Base-by-base conservation (phyloP, 2,113 vertebrate genomes). In the Lepisosteus oculatus region DNA sequence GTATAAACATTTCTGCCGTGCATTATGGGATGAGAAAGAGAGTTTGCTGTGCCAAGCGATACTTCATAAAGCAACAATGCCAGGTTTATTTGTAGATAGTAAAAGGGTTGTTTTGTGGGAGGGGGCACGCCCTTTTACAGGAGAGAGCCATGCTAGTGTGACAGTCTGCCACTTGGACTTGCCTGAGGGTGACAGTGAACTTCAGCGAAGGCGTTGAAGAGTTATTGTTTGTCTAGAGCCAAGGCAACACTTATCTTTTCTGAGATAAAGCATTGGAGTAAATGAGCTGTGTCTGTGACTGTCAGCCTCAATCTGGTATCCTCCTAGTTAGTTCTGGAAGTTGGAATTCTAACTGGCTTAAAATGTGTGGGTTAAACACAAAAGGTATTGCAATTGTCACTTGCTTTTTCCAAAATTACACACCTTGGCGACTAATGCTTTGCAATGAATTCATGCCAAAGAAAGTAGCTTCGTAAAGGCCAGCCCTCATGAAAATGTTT, bases 81-180 rank as follows among this genome's bases (percentile, higher is more conserved):
- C 29, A 41, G 59, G 29, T 69, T 57, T 69, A 69, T 69, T 69
- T 69, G 67, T 42, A 12, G 55, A 69, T 69, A 9, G 29, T 15
- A 17, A 54, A 56, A 29, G 17, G 14, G 51, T 14, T 43, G 55
- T 69, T 69, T 57, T 69, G 55, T 59, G 67, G 3, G 17, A n/a
- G 17, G 17, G 55, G 43, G 56, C 44, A 17, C 14, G 45, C 13
- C 8, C 29, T 29, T 3, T 9, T 13, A 3, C n/a, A 3, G 63
- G 44, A 51, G 51, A 3, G 64, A 55, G 15, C 15, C 45, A 51
- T 51, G n/a, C 8, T 14, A 61, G 15, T 6, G 29, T 57, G 70
- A 61, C 71, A 72, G 51, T 13, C 29, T 64, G 70, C 64, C 71
- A 73, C 57, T 59, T 3, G 45, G 54, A 61, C 14, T 44, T 61